Conservation (phyloP, 2,888 invertebrate genomes). For the Adelognathus sp. region DNA sequence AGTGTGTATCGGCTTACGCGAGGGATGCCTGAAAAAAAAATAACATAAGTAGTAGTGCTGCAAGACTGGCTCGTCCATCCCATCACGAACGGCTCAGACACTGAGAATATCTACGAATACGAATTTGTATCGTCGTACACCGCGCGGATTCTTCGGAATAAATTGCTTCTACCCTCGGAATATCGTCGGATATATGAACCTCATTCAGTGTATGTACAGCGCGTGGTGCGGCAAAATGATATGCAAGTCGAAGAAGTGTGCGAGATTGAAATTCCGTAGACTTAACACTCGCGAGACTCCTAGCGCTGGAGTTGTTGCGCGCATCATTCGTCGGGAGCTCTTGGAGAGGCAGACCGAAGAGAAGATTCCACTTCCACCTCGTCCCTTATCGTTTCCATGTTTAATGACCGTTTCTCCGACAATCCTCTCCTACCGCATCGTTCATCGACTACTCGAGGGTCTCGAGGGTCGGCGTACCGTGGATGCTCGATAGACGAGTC, state of each 20-base stretch:
- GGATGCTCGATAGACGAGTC: too few species aligned
- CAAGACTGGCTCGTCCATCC: not conserved
- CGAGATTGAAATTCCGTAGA: conserved; percentile 6
- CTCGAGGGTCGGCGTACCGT: too few species aligned
- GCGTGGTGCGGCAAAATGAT: not conserved
- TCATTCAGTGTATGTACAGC: not conserved
- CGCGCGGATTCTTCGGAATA: conserved; percentile 16
- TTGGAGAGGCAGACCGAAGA: not conserved
- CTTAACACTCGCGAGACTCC: not conserved
- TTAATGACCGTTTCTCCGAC: conserved; percentile 14
- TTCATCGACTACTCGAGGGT: too few species aligned
- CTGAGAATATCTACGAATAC: not conserved
- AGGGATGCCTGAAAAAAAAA: not conserved
- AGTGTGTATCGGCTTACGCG: not conserved
- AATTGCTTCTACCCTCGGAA: conserved; percentile 15
- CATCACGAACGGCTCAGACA: not conserved
- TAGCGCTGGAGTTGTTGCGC: too few species aligned
- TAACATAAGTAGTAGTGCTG: not conserved
- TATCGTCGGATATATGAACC: not conserved
- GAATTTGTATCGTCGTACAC: conserved; percentile 2
- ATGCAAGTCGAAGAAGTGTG: not conserved
- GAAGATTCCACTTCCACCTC: conserved; percentile 6
- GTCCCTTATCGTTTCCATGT: conserved; percentile 17
- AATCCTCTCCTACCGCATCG: too few species aligned
- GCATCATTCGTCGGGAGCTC: not conserved